phyloP scores from a whole-genome alignment of 2,888 invertebrate genomes.

The Nemapogon koenigi region DNA sequence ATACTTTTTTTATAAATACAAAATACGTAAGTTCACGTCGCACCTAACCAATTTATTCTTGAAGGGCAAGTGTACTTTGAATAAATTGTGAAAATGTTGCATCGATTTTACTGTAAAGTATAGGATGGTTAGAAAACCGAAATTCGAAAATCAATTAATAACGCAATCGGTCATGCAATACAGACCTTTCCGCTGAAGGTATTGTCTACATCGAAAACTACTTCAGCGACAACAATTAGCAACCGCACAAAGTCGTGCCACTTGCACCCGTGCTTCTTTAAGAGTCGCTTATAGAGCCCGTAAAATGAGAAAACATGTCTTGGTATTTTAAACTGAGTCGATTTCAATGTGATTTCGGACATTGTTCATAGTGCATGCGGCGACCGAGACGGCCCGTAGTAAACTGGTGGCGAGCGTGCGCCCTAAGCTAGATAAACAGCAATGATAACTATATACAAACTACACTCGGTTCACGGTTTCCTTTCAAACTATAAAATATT shows the following conservation, averaged over 20 bases:
- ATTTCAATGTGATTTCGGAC: slow-evolving; percentile 42
- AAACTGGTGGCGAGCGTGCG: neutral
- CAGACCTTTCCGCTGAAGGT: slow-evolving; percentile 55
- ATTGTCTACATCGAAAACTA: slow-evolving; percentile 54
- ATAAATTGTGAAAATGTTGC: too few species aligned
- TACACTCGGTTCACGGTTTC: neutral
- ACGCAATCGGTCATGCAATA: too few species aligned
- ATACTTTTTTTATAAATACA: too few species aligned
- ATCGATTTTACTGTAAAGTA: too few species aligned
- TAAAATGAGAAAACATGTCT: slow-evolving; percentile 45
- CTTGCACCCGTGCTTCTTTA: slow-evolving; percentile 55
- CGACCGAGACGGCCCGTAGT: slow-evolving; percentile 17
- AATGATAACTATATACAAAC: too few species aligned
- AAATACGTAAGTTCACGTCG: too few species aligned
- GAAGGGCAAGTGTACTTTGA: too few species aligned
- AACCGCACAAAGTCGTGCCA: slow-evolving; percentile 58
- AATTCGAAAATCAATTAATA: too few species aligned
- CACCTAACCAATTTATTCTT: too few species aligned
- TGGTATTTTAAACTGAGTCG: slow-evolving; percentile 32
- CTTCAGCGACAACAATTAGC: slow-evolving; percentile 45
- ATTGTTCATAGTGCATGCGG: slow-evolving; percentile 27
- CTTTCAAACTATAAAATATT: too few species aligned
- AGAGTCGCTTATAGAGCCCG: slow-evolving; percentile 51
- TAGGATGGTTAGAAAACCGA: too few species aligned
- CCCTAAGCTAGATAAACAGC: neutral